Conservation (phyloP, 2,888 invertebrate genomes). For the Willowsia nigromaculata region DNA sequence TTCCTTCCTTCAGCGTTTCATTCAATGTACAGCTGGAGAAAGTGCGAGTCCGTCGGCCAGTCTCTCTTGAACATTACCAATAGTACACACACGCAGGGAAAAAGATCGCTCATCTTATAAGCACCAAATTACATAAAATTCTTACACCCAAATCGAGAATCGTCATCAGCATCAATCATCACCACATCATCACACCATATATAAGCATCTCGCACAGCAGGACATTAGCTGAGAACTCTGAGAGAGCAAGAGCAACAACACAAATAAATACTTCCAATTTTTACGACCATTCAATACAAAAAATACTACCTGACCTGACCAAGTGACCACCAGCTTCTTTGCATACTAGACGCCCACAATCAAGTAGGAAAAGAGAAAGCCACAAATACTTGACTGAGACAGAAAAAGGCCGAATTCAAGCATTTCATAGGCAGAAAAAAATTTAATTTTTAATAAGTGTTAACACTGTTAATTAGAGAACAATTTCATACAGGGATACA, state of each 20-base stretch:
- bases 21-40: conserved; percentile 61
- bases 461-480: no score
- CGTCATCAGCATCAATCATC: background rate
- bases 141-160: background rate
- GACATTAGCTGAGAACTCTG: background rate
- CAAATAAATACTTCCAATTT: background rate
- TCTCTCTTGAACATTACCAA: background rate
- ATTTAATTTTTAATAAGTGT: no score
- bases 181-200: background rate
- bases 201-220: background rate
- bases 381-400: no score
- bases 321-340: background rate
- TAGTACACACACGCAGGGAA: background rate
- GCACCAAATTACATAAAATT: no score
- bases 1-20: conserved; percentile 31
- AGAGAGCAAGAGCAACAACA: background rate
- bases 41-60: conserved; percentile 42
- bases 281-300: background rate
- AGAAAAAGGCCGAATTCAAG: no score
- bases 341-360: background rate
- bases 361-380: background rate
- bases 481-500: no score
- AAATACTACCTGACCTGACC: background rate
- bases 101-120: background rate
- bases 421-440: no score